phyloP scores from a whole-genome alignment of 1,140 invertebrate species.

The Popillia japonica region DNA sequence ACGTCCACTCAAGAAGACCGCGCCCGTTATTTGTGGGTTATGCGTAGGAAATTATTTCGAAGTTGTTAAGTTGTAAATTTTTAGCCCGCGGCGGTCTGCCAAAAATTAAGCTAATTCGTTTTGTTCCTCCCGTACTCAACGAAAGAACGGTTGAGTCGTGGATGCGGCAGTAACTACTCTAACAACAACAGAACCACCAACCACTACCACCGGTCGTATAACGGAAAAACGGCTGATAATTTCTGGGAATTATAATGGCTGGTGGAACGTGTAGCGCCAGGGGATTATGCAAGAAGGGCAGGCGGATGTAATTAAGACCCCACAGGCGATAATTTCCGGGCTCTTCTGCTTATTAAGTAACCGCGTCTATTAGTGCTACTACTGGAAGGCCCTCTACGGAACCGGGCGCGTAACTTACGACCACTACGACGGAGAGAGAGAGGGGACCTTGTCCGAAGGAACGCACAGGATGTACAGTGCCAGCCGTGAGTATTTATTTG shows the following conservation, averaged over 20 bases:
- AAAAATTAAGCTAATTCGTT: slow-evolving; percentile 5
- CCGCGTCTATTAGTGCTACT: slow-evolving; percentile 40
- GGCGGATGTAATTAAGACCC: slow-evolving; percentile 52
- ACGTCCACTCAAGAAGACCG: not conserved
- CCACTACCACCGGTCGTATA: not conserved
- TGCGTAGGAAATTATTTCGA: not conserved
- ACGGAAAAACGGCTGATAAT: slow-evolving; percentile 30
- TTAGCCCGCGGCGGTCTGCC: not conserved
- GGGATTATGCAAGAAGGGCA: slow-evolving; percentile 28
- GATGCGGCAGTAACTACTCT: not conserved
- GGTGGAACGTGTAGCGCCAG: slow-evolving; percentile 23
- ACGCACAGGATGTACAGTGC: no score
- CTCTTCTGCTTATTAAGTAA: slow-evolving; percentile 52
- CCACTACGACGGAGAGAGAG: no score
- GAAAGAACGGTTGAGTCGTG: not conserved
- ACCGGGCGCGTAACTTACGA: no score
- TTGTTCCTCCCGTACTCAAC: not conserved
- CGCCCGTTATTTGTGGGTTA: not conserved
- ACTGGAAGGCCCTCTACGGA: not conserved
- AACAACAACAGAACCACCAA: not conserved
- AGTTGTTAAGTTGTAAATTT: not conserved
- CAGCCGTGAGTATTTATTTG: no score
- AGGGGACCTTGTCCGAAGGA: no score
- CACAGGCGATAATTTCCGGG: slow-evolving; percentile 52
- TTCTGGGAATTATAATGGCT: slow-evolving; percentile 26